Base-by-base conservation (phyloP, 2,888 invertebrate species). In the Auanema sp. region DNA sequence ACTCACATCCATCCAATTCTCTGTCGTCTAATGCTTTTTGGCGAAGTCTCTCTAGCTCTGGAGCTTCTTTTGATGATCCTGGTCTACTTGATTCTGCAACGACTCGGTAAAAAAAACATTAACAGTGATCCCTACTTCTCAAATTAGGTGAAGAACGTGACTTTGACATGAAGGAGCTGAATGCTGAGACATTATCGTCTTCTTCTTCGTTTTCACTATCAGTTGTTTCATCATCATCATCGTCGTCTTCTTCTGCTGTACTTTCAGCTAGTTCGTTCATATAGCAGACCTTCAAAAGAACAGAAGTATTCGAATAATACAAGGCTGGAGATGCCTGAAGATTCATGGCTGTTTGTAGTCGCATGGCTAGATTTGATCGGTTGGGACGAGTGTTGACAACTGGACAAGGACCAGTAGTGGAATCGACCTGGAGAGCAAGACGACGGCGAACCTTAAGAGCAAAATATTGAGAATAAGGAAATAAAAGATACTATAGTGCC, bases 311-410 rank as follows among this genome's bases (percentile, higher is more conserved):
- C 5, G 18, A 33, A 12, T 53, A 25, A 12, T 14, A 40, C 14
- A 24, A 24, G 2, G 12, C 40, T 50, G 21, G 33, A 33, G 14
- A 54, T 24, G 94, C 92, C 88, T 93, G 93, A 58, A 93, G 89
- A 87, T 92, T 93, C 90, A 91, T 92, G 77, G 92, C 85, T 53
- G 84, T 83, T 66, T 84, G 84, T 14, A 80, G 65, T 24, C 78
- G 58, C 33, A 68, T 57, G 18, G 69, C 77, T 42, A 78, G 60
- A 66, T 74, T 79, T 24, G 75, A 72, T 43, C 66, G 53, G 18
- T 66, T 52, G 1, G 77, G 77, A 18, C 72, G 61, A n/a, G 68
- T 72, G 58, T 60, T 60, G 10, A 76, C 60, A 40, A 69, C 58
- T 10, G 77, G 75, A 24, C 61, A 65, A 1, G 72, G 71, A 11